Conservation (phyloP, 2,113 vertebrate species). For the Clarias macrocephalus region DNA sequence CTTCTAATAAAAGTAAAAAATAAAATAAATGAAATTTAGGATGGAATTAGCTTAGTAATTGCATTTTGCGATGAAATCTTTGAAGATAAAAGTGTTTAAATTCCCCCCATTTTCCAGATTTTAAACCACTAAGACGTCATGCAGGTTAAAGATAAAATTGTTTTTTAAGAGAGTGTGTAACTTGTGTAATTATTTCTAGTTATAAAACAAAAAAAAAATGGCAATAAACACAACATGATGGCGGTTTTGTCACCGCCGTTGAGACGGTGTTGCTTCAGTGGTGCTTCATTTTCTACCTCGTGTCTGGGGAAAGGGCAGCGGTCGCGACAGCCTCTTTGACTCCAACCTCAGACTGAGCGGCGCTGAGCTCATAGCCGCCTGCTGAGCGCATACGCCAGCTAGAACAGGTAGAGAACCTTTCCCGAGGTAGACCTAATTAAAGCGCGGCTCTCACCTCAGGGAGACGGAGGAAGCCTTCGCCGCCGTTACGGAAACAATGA, state of each 20-base stretch:
- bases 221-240: not conserved
- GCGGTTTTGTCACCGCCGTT: not conserved
- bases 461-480: conserved; percentile 64
- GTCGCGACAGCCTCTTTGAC: conserved; percentile 60
- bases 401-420: conserved; percentile 60
- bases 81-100: not conserved
- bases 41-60: not conserved
- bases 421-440: conserved; percentile 76
- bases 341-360: conserved; percentile 60
- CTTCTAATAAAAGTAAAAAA: not conserved
- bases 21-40: too few species aligned
- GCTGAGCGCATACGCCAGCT: conserved; percentile 57
- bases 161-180: too few species aligned
- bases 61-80: not conserved
- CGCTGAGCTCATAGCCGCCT: conserved; percentile 60
- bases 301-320: conserved; percentile 63
- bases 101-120: not conserved
- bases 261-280: conserved; percentile 35
- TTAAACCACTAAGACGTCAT: not conserved
- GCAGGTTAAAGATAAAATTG: too few species aligned
- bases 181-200: not conserved
- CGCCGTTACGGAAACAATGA: conserved; percentile 65
- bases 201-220: too few species aligned
- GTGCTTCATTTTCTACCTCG: conserved; percentile 60
- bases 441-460: conserved; percentile 68